phyloP scores from a whole-genome alignment of 2,113 vertebrate genomes.

The Gymnogyps californianus region DNA sequence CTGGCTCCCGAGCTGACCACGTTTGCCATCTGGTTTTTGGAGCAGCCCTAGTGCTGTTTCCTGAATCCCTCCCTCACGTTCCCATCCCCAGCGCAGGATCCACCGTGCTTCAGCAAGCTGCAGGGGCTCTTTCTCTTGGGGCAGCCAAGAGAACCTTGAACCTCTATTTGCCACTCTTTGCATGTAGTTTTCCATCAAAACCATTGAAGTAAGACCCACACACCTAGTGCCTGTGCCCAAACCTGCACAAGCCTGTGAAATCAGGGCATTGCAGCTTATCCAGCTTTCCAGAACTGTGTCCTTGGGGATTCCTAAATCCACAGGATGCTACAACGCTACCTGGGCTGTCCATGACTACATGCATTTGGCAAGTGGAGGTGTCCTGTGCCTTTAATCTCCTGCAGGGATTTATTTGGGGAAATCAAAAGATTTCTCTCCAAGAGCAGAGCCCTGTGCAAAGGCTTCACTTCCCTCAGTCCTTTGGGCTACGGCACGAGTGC shows the following conservation, averaged over 20 bases:
- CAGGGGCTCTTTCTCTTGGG: background rate
- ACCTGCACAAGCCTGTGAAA: background rate
- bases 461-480: background rate
- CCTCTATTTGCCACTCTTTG: background rate
- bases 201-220: background rate
- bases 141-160: background rate
- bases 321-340: background rate
- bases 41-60: background rate
- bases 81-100: background rate
- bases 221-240: no score
- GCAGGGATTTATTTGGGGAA: background rate
- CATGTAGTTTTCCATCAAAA: background rate
- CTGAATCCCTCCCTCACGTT: fast-evolving
- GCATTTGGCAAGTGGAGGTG: no score
- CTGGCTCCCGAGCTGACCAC: background rate
- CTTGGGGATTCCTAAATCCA: background rate
- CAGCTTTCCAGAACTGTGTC: background rate
- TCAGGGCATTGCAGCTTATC: background rate
- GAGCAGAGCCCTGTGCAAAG: background rate
- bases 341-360: background rate
- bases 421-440: background rate
- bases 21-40: background rate
- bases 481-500: background rate
- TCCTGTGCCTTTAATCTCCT: background rate
- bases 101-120: no score